A percentile compares a stretch with the other conserved stretches of the same genome.
Conservation (phyloP, 2,888 invertebrate species). For the Tolmerus cingulatus region DNA sequence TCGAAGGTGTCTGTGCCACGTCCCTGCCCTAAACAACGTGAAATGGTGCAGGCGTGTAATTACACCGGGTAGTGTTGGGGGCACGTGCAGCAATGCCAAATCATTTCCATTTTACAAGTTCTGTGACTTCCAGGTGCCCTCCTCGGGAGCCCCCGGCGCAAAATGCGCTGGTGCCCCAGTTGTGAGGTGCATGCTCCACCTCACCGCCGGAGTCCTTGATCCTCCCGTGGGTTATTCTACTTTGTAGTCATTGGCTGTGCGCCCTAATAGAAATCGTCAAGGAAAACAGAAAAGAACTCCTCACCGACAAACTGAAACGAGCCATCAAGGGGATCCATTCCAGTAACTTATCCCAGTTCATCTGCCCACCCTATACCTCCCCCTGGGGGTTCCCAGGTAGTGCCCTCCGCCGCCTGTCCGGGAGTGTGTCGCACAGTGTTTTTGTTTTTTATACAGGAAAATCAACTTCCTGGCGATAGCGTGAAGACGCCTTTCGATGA, state of each 20-base stretch:
- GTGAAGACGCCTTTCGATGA: constrained; percentile 9
- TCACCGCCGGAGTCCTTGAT: background rate
- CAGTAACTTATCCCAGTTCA: constrained; percentile 35
- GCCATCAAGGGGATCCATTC: constrained; percentile 37
- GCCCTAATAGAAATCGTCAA: constrained; percentile 35
- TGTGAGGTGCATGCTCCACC: background rate
- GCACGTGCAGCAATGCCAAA: constrained; percentile 12
- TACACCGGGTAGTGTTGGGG: background rate
- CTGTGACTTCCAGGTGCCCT: background rate
- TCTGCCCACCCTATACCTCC: background rate
- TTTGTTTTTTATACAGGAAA: background rate
- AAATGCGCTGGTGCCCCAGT: constrained; percentile 10
- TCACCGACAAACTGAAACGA: constrained; percentile 34
- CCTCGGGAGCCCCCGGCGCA: background rate
- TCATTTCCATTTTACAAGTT: constrained; percentile 8
- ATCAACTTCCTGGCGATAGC: constrained; percentile 19
- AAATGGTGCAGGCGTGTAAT: background rate
- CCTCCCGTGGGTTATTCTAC: background rate
- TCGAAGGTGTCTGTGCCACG: background rate
- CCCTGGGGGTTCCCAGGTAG: background rate
- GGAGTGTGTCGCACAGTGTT: background rate
- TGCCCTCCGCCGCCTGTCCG: background rate
- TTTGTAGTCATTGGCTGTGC: constrained; percentile 32
- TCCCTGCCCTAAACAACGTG: background rate
- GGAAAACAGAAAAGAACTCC: constrained; percentile 20